Base-by-base conservation (phyloP, 2,797 vertebrate species). In the Silurus aristotelis region DNA sequence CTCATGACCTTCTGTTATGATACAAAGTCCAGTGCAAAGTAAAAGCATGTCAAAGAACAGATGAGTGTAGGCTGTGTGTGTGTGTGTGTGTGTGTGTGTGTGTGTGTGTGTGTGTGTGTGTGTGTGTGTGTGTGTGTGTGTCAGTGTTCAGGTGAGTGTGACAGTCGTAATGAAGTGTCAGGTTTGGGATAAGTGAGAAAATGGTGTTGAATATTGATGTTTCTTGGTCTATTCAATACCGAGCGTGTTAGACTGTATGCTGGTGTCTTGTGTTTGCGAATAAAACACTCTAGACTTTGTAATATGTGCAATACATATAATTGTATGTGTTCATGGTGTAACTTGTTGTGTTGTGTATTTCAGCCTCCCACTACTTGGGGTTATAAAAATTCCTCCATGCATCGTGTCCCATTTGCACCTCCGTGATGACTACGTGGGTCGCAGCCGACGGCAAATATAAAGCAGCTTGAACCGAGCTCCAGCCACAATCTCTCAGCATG, bases 351-450 rank as follows among this genome's bases (percentile, higher is more conserved):
- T 5, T 66, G 67, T 43, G 25, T 19, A n/a, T 60, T 79, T 46
- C 67, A 84, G 58, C 61, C 48, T 83, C 8, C 48, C 70, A 61
- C n/a, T 70, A 31, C 66, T 64, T 81, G 76, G 19, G 25, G 15
- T 12, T 85, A 77, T 85, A 72, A 86, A 86, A 82, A 73, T 87
- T 80, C 83, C 78, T 70, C 27, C 63, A 58, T 27, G 46, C 73
- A 38, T 64, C 55, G 3, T 27, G 70, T 60, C 48, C 25, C 52
- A 52, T 73, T 85, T 58, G 38, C 31, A 31, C 46, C 31, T 75
- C 66, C 13, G 1, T 0, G 75, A 60, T 13, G 75, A 61, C 84
- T 68, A 58, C 14, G 63, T 71, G 63, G 79, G 80, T 58, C 76
- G 68, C 46, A 12, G 48, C 82, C 14, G 27, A 72, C 77, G 31